Percentiles rank a stretch among this genome's conserved stretches.
Evolutionary conservation across 1,140 invertebrate genomes (phyloP).

Genomic region (Drosophila bocqueti): DNA sequence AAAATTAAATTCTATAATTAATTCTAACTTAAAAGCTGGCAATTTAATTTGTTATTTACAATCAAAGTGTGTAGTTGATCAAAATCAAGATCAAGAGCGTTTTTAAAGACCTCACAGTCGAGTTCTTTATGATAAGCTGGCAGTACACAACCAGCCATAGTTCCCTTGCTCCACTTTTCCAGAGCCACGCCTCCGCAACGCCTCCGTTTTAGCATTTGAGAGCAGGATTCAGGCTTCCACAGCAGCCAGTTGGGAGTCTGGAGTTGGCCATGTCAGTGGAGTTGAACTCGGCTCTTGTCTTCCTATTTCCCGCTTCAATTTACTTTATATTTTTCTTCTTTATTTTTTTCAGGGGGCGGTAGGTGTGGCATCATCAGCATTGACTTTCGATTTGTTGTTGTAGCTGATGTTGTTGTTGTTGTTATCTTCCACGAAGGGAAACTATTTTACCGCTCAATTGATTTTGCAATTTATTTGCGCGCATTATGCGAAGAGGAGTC

Average conservation of each 20-base stretch:
- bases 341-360: background rate
- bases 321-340: constrained; percentile 9
- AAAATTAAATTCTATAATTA: no score
- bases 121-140: background rate
- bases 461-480: constrained; percentile 84
- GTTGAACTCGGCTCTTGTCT: constrained; percentile 9
- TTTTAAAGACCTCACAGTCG: background rate
- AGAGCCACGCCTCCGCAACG: constrained; percentile 10
- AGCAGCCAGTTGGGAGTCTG: constrained; percentile 6
- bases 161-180: background rate
- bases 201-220: constrained; percentile 2
- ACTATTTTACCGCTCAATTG: constrained; percentile 85
- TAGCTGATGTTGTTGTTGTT: constrained; percentile 39
- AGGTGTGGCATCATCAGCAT: constrained; percentile 17
- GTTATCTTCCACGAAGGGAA: constrained; percentile 46
- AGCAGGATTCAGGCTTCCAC: background rate
- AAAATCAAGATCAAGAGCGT: background rate
- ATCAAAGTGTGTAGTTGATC: no score
- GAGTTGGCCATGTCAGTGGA: constrained; percentile 16
- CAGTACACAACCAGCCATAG: background rate
- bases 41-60: background rate
- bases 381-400: constrained; percentile 57
- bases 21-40: no score
- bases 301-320: constrained; percentile 30
- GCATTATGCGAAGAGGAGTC: constrained; percentile 61